These are phyloP conservation scores for Salvator merianae DNA, from an alignment of 2,113 vertebrate species.

Conservation along the genomic window DNA sequence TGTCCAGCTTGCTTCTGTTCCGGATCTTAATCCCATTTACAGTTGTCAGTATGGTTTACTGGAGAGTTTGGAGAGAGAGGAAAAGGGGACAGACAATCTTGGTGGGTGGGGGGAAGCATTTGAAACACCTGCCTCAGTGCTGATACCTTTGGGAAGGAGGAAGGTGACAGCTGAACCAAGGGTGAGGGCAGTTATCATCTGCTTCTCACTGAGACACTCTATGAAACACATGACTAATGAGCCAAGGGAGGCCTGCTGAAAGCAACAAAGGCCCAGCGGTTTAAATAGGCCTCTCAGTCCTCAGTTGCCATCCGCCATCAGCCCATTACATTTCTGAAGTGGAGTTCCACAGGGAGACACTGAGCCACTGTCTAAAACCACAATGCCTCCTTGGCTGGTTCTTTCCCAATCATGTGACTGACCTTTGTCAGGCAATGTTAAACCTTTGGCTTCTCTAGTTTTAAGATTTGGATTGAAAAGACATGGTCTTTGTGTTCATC, in stretches of 20 bases:
- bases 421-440: constrained; percentile 67
- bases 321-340: constrained; percentile 75
- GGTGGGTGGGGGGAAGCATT: constrained; percentile 43
- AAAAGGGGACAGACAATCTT: constrained; percentile 53
- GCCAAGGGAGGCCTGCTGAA: constrained; percentile 63
- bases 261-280: constrained; percentile 57
- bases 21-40: constrained; percentile 72
- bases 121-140: constrained; percentile 63
- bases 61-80: constrained; percentile 67
- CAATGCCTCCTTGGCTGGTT: constrained; percentile 71
- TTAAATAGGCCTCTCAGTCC: constrained; percentile 69
- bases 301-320: constrained; percentile 49
- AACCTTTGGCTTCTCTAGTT: constrained; percentile 57
- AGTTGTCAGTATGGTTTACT: constrained; percentile 62
- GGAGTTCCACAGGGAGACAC: background rate
- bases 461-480: constrained; percentile 3
- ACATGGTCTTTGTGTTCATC: constrained; percentile 53
- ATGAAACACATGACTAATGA: constrained; percentile 73
- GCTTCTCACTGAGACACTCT: constrained; percentile 65
- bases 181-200: constrained; percentile 70
- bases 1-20: constrained; percentile 53
- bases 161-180: constrained; percentile 48
- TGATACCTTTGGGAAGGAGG: constrained; percentile 46
- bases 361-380: constrained; percentile 58
- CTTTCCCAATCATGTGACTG: constrained; percentile 41